These are phyloP conservation scores for Epinephelus coioides DNA, from an alignment of 2,797 vertebrate species.

Conservation along the genomic window DNA sequence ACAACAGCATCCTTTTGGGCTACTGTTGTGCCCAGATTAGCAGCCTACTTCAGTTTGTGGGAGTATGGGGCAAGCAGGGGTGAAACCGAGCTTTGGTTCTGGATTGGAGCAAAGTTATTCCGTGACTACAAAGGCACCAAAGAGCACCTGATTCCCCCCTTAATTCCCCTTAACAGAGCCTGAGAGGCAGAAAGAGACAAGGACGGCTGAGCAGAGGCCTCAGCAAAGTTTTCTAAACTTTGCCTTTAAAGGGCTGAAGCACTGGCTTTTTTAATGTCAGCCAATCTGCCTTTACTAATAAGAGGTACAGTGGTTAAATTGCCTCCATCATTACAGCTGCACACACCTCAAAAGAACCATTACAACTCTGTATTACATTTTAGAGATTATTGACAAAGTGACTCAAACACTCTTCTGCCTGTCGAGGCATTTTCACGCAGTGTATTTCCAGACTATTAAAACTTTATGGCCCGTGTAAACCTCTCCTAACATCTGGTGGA, in stretches of 20 bases:
- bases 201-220: not conserved
- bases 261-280: not conserved
- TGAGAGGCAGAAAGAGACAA: conserved; percentile 42
- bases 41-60: not conserved
- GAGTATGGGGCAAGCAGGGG: conserved; percentile 6
- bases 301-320: not conserved
- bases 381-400: not conserved
- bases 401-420: not conserved
- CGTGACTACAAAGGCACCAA: conserved; percentile 37
- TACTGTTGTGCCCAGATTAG: conserved; percentile 27
- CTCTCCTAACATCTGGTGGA: conserved; percentile 29
- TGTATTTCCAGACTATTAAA: conserved; percentile 37
- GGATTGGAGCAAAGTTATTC: conserved; percentile 21
- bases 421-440: conserved; percentile 3
- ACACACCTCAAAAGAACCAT: not conserved
- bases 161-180: conserved; percentile 38
- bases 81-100: conserved; percentile 27
- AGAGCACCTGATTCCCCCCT: conserved; percentile 46
- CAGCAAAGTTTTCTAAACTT: conserved; percentile 36
- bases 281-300: conserved; percentile 10
- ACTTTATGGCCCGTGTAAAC: conserved; percentile 28
- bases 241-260: conserved; percentile 7
- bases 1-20: not conserved
- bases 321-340: not conserved
- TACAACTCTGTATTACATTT: not conserved